phyloP scores from a whole-genome alignment of 2,113 vertebrate genomes.

The Tachysurus fulvidraco region DNA sequence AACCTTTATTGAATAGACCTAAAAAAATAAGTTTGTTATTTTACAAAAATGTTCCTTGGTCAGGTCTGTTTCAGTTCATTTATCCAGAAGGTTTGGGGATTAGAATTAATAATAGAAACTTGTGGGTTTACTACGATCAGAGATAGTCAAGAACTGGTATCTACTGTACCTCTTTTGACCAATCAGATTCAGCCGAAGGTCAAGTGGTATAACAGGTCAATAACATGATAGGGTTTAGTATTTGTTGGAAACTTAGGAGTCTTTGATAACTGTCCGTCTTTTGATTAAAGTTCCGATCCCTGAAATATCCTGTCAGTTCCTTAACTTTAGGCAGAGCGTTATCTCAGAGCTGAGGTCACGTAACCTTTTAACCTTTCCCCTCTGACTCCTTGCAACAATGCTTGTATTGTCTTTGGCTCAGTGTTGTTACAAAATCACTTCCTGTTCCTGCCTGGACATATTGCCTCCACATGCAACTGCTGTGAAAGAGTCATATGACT shows the following conservation, averaged over 20 bases:
- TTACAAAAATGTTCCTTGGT: too few species aligned
- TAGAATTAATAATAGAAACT: background rate
- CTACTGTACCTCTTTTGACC: background rate
- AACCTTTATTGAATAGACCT: background rate
- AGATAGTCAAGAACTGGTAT: background rate
- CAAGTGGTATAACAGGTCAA: background rate
- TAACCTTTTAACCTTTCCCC: conserved; percentile 6
- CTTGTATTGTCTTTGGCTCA: conserved; percentile 24
- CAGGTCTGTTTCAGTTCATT: background rate
- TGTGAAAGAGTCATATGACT: conserved; percentile 25
- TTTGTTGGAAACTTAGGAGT: background rate
- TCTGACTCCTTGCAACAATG: conserved; percentile 3
- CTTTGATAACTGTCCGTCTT: background rate
- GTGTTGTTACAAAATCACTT: background rate
- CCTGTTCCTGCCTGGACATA: conserved; percentile 37
- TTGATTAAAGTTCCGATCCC: background rate
- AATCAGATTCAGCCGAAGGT: background rate
- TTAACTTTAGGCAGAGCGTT: background rate
- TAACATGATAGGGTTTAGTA: background rate
- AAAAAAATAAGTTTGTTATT: background rate
- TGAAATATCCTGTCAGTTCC: background rate
- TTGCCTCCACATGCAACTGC: conserved; percentile 41
- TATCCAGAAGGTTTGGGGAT: background rate
- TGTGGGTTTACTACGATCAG: background rate
- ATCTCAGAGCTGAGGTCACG: background rate